Evolutionary conservation across 2,888 invertebrate species (phyloP), one percentile per base, ranked within the genome.

Genomic region (Leptopterna dolabrata): DNA sequence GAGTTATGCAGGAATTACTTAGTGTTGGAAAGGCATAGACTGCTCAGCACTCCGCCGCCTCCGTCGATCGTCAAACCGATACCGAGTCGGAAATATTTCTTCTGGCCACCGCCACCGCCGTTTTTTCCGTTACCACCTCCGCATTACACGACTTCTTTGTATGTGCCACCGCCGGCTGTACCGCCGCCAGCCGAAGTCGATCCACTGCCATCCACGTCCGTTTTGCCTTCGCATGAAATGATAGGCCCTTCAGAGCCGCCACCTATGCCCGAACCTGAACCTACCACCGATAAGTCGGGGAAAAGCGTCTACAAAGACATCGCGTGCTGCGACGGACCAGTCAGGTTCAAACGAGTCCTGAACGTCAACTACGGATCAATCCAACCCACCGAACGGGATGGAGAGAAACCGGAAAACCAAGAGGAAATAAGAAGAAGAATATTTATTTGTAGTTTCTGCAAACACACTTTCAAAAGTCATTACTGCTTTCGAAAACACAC

Each of bases 261-360:
- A 71, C 88, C 78, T 30, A 14, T 45, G 14, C 76, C 76, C 13
- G 14, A 13, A 7, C 41, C 71, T 1, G 45, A 70, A 29, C 16
- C 47, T 1, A n/a, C 84, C 6, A 63, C 87, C 16, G 47, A 87
- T 24, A 85, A 78, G 19, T 87, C 76, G 85, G 55, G 55, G 6
- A 76, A 89, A 89, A 90, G 91, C 89, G 91, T 92, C 43, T 94
- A 94, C 91, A 92, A 96, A 88, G 97, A 97, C 92, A 94, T 97
- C n/a, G 97, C 97, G 0, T 97, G 96, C 89, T 97, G 97, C 92
- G 97, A 97, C 92, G 97, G 97, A 0, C 97, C 97, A 0, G 97
- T 97, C 0, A 93, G 95, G 36, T 96, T 97, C 92, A 96, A 96
- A 90, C 93, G 97, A 0, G 96, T 97, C 1, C 92, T 97, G 1